Base-by-base conservation (phyloP, 2,888 invertebrate species). In the Tholera decimalis region DNA sequence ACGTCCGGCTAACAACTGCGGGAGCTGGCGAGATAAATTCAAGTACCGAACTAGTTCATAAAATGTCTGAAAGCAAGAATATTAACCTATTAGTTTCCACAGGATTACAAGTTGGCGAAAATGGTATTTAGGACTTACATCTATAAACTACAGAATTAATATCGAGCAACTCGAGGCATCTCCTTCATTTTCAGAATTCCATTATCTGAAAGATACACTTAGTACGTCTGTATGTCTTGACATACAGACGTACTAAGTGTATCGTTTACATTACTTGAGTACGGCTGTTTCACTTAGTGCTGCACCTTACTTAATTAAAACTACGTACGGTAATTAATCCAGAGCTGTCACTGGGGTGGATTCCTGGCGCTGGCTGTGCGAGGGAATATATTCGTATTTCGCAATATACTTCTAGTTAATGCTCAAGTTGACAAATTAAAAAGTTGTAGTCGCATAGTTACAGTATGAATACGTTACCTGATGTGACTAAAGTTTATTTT, bases 231-330 rank as follows among this genome's bases (percentile, higher is more conserved):
- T 44, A 58, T 64, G 51, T 50, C 28, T 53, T n/a, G n/a, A n/a
- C n/a, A n/a, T n/a, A n/a, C n/a, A n/a, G n/a, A n/a, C n/a, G n/a
- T n/a, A n/a, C n/a, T n/a, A n/a, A n/a, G n/a, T 53, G 33, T 51
- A 43, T 18, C 24, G 53, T 44, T 44, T 61, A 41, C 20, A 61
- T 73, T 67, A 46, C 37, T 68, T 41, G 43, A 63, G 74, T 11
- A 43, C 41, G 37, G 51, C 46, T 51, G 20, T 58, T 62, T 58
- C 53, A 53, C 59, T 74, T 59, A 63, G 69, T 63, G 43, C 69
- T 69, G 60, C 65, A 73, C 30, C 58, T 64, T 51, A 58, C 53
- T 76, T 77, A 73, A 77, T 77, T 77, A 77, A 77, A 77, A 73
- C 77, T 68, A 76, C 59, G 66, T 60, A 49, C 46, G 50, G 77